These are phyloP conservation scores for Chloropsis hardwickii DNA, from an alignment of 2,113 vertebrate species.

Conservation along the genomic window DNA sequence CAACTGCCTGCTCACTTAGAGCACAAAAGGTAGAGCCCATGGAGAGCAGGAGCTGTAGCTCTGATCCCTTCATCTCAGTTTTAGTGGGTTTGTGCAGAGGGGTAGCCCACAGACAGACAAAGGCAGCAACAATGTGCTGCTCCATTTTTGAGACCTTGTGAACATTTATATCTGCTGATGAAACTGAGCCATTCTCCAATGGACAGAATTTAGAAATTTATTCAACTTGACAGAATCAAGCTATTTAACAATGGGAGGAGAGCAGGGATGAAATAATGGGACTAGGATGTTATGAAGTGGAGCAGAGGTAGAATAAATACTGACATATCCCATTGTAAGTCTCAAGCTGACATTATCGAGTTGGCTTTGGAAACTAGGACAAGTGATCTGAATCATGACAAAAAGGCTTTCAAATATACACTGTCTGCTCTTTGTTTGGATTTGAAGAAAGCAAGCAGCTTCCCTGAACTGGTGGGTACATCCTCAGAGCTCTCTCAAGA, in stretches of 20 bases:
- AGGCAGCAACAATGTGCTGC: neutral
- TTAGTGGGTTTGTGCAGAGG: neutral
- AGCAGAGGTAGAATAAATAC: constrained; percentile 51
- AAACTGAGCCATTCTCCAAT: neutral
- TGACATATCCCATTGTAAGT: constrained; percentile 45
- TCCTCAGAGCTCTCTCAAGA: neutral
- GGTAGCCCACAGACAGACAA: neutral
- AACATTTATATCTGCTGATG: constrained; percentile 1
- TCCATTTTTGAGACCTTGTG: neutral
- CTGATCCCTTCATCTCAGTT: neutral
- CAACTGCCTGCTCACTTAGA: neutral
- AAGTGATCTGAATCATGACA: constrained; percentile 46
- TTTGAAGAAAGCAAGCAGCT: constrained; percentile 29
- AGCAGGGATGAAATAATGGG: constrained; percentile 22
- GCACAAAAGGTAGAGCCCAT: neutral
- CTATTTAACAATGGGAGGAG: constrained; percentile 38
- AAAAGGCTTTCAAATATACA: constrained; percentile 51
- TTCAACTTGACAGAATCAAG: constrained; percentile 61
- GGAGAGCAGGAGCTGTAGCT: neutral
- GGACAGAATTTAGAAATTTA: constrained; percentile 35
- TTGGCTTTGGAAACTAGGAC: constrained; percentile 49
- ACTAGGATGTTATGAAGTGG: constrained; percentile 1
- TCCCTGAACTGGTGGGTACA: neutral
- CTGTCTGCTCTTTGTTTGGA: constrained; percentile 39
- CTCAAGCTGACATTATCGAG: constrained; percentile 18